Percentiles rank a stretch among this genome's conserved stretches.
Conservation (phyloP, 2,113 vertebrate genomes). For the Trinectes maculatus region DNA sequence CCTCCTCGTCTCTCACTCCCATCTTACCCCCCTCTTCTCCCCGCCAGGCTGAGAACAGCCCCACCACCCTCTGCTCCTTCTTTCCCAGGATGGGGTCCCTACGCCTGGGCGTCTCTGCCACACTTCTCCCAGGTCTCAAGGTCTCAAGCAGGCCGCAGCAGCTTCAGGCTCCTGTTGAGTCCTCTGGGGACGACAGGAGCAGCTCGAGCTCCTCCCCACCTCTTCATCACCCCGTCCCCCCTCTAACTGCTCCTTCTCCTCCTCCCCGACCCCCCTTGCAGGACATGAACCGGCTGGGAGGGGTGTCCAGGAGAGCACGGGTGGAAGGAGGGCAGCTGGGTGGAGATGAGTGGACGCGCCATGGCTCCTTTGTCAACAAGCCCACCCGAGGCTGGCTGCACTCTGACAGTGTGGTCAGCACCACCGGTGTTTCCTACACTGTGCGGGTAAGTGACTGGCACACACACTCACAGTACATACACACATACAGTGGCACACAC, state of each 20-base stretch:
- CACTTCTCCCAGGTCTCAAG: constrained; percentile 84
- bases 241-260: constrained; percentile 80
- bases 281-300: constrained; percentile 99
- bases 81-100: constrained; percentile 93
- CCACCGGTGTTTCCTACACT: constrained; percentile 91
- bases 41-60: constrained; percentile 84
- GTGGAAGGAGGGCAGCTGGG: constrained; percentile 98
- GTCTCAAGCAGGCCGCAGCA: constrained; percentile 65
- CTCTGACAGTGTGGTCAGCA: constrained; percentile 93
- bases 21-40: constrained; percentile 82
- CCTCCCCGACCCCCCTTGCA: constrained; percentile 87
- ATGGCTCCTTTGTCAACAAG: constrained; percentile 98
- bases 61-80: constrained; percentile 96
- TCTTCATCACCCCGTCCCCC: constrained; percentile 51
- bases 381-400: constrained; percentile 97
- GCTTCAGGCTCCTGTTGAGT: constrained; percentile 52
- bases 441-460: constrained; percentile 75
- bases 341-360: constrained; percentile 98
- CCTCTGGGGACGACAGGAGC: constrained; percentile 66
- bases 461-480: constrained; percentile 5
- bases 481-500: constrained; percentile 3
- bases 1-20: constrained; percentile 88
- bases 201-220: constrained; percentile 67
- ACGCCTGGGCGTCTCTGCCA: constrained; percentile 89
- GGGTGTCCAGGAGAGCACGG: constrained; percentile 90